Evolutionary conservation across 1,140 invertebrate genomes (phyloP).

Genomic region (Drosophila willistoni): DNA sequence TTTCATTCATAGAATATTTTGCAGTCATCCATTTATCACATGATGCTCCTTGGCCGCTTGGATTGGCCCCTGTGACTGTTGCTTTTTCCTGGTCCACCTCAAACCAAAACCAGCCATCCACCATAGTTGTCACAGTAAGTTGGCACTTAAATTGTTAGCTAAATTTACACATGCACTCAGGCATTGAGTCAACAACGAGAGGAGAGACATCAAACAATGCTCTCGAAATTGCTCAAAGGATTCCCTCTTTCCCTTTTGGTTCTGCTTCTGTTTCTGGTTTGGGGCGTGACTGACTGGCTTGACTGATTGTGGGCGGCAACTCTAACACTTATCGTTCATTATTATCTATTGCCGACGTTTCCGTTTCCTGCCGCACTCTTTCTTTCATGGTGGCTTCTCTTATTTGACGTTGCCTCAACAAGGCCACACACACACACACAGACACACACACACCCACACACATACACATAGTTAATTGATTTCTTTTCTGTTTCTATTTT

Average conservation of each 20-base stretch:
- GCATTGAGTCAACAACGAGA: constrained; percentile 51
- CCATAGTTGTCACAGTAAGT: constrained; percentile 69
- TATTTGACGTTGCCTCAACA: too few species aligned
- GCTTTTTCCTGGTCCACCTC: not conserved
- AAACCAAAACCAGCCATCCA: constrained; percentile 20
- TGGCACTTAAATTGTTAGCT: constrained; percentile 77
- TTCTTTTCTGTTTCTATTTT: constrained; percentile 45
- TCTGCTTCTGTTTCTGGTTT: constrained; percentile 3
- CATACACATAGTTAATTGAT: constrained; percentile 66
- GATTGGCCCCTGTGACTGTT: not conserved
- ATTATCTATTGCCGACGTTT: constrained; percentile 63
- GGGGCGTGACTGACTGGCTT: constrained; percentile 40
- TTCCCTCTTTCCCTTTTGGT: constrained; percentile 8
- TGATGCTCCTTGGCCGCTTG: not conserved
- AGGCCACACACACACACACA: not conserved
- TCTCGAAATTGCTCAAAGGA: constrained; percentile 37
- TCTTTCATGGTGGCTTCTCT: not conserved
- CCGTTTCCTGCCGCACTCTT: not conserved
- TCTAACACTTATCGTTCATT: constrained; percentile 79
- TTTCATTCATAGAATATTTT: constrained; percentile 31
- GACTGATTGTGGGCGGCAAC: constrained; percentile 51
- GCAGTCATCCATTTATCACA: constrained; percentile 64
- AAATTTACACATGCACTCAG: constrained; percentile 80
- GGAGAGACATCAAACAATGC: constrained; percentile 45
- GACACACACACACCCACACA: constrained; percentile 6